Percentiles rank a stretch among this genome's conserved stretches.
These are phyloP conservation scores for Carollia perspicillata DNA, from an alignment of 2,113 vertebrate species.

Conservation along the genomic window DNA sequence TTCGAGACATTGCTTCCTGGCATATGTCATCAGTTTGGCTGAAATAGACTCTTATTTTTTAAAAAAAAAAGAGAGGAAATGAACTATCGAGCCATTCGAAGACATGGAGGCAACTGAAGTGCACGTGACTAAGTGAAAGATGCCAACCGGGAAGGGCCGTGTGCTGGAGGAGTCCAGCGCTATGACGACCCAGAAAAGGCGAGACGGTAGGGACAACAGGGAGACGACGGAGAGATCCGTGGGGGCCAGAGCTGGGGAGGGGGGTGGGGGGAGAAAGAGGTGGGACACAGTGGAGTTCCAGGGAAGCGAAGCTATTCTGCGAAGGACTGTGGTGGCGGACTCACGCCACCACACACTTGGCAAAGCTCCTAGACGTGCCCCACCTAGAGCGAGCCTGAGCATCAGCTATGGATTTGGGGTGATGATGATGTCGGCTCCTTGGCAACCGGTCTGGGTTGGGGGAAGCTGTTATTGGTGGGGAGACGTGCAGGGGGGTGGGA, in stretches of 20 bases:
- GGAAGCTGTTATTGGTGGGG: neutral
- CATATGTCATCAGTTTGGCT: too few relatives aligned
- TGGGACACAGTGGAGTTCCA: neutral
- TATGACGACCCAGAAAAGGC: neutral
- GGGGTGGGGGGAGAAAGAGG: fast-evolving
- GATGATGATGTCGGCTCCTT: fast-evolving
- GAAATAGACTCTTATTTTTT: too few relatives aligned
- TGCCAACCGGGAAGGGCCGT: neutral
- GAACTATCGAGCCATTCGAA: neutral
- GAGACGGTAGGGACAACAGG: too few relatives aligned
- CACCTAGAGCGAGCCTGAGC: neutral
- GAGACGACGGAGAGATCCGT: too few relatives aligned
- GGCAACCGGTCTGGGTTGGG: neutral
- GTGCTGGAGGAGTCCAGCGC: fast-evolving
- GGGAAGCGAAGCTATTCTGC: too few relatives aligned
- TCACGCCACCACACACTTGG: too few relatives aligned
- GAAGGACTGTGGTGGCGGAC: too few relatives aligned
- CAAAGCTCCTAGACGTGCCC: too few relatives aligned
- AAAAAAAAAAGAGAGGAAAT: neutral
- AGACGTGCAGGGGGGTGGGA: neutral
- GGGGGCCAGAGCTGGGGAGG: neutral
- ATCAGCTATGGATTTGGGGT: neutral
- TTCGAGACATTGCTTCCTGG: too few relatives aligned
- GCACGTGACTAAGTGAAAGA: too few relatives aligned
- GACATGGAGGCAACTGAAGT: neutral